A percentile compares a stretch with the other conserved stretches of the same genome.
Conservation (phyloP, 2,797 vertebrate species). For the Neosilurus hyrtlii region DNA sequence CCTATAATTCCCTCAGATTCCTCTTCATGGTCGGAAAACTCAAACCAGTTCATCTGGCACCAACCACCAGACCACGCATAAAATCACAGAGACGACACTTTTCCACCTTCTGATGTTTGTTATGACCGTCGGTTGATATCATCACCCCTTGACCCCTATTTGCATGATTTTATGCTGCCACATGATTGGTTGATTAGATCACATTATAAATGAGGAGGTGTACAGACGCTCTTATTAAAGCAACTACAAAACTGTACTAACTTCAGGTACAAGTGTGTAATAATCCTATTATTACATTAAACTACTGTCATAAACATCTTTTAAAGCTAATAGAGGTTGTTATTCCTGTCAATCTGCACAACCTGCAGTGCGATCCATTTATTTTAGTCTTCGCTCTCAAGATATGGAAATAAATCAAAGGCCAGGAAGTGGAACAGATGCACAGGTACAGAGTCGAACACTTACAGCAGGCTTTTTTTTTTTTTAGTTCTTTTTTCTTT, state of each 20-base stretch:
- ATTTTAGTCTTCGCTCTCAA: neutral
- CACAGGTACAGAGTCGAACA: neutral
- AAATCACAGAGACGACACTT: neutral
- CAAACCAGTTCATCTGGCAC: neutral
- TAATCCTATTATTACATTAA: neutral
- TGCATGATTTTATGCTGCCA: neutral
- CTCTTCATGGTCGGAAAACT: neutral
- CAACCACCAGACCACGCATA: neutral
- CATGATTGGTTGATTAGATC: neutral
- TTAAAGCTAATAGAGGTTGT: neutral
- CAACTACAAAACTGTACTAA: neutral
- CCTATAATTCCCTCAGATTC: neutral
- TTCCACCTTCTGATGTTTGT: neutral
- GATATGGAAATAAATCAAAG: conserved; percentile 4
- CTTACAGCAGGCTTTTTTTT: neutral
- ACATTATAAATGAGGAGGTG: neutral
- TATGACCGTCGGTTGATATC: neutral
- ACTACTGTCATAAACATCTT: neutral
- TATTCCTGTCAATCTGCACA: neutral
- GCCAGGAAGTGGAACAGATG: conserved; percentile 19
- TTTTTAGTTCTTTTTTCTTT: conserved; percentile 4
- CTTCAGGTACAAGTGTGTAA: neutral
- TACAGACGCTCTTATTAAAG: neutral
- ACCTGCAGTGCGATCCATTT: neutral
- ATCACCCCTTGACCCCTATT: neutral